A percentile compares a stretch with the other conserved stretches of the same genome.
phyloP scores from a whole-genome alignment of 2,113 vertebrate genomes.

The Andinoacara biseriatus region DNA sequence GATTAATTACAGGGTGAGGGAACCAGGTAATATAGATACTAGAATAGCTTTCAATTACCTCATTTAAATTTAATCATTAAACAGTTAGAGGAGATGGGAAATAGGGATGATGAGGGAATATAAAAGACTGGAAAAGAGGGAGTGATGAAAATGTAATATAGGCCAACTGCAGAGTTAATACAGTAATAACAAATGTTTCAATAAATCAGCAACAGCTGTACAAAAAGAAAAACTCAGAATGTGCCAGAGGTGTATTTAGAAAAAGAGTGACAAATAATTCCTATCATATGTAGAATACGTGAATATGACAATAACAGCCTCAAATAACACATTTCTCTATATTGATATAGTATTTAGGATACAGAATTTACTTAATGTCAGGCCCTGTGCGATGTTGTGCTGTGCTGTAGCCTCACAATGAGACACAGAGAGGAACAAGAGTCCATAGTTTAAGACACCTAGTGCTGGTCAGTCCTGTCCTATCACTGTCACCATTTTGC shows the following conservation, averaged over 20 bases:
- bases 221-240: constrained; percentile 45
- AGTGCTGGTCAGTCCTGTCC: constrained; percentile 67
- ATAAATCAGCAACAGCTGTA: constrained; percentile 49
- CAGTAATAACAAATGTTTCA: constrained; percentile 62
- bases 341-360: constrained; percentile 63
- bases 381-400: constrained; percentile 73
- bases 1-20: constrained; percentile 81
- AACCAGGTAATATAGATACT: constrained; percentile 79
- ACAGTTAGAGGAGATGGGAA: constrained; percentile 47
- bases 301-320: constrained; percentile 64
- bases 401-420: constrained; percentile 54
- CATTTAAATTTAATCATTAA: constrained; percentile 73
- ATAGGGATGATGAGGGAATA: constrained; percentile 56
- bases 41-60: constrained; percentile 79
- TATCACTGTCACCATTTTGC: constrained; percentile 29
- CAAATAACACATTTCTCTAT: constrained; percentile 68
- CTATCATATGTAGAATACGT: constrained; percentile 72
- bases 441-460: constrained; percentile 71
- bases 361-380: constrained; percentile 54
- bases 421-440: constrained; percentile 58
- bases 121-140: constrained; percentile 70
- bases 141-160: constrained; percentile 58
- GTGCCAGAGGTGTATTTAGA: constrained; percentile 63
- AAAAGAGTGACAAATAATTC: constrained; percentile 73
- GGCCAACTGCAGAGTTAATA: constrained; percentile 54